Evolutionary conservation across 92 coral and sea anemone species (phyloP), one percentile per base, ranked within the genome.

Genomic region (Hydrozoanthus gracilis): DNA sequence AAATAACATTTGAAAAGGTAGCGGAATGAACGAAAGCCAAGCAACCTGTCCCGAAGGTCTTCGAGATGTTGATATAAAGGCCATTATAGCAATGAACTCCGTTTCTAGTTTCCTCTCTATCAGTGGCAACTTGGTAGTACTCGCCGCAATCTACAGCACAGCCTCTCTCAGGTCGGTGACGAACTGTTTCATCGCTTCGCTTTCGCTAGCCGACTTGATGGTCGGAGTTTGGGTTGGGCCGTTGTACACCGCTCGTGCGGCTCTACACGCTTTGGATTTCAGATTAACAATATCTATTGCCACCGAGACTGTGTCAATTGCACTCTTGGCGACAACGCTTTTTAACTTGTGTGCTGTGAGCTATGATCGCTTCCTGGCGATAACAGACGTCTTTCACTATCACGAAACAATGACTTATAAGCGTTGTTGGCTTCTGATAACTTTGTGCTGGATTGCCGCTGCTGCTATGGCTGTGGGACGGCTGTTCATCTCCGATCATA

Each of bases 141-240:
- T 77, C 56, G 3, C 17, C 44, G 82, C 82, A 13, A 77, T 77
- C n/a, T 77, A 77, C 50, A 77, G 44, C 11, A 77, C 69, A 11
- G 66, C 67, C 56, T 77, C 82, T 44, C 82, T 77, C 12, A 35
- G 67, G 56, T 35, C 82, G 69, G 82, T 77, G 17, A 77, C 51
- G 4, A 76, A 76, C 82, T 54, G 27, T 55, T 76, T 76, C 49
- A 12, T 77, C 56, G 82, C 82, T 5, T 77, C 82, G 51, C 69
- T 77, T 55, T 56, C 82, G 7, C 6, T 77, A 7, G 82, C 82
- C 13, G 66, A 55, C 67, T 55, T 77, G 6, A 55, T 77, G 82
- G 82, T 77, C 9, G 82, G 82, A 35, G 6, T 39, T 13, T 6
- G 56, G 12, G 51, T 44, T 11, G 82, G 82, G 27, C 82, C 82